A percentile compares a stretch with the other conserved stretches of the same genome.
These are phyloP conservation scores for Rhinichthys osculus DNA, from an alignment of 2,797 vertebrate genomes.

Conservation along the genomic window DNA sequence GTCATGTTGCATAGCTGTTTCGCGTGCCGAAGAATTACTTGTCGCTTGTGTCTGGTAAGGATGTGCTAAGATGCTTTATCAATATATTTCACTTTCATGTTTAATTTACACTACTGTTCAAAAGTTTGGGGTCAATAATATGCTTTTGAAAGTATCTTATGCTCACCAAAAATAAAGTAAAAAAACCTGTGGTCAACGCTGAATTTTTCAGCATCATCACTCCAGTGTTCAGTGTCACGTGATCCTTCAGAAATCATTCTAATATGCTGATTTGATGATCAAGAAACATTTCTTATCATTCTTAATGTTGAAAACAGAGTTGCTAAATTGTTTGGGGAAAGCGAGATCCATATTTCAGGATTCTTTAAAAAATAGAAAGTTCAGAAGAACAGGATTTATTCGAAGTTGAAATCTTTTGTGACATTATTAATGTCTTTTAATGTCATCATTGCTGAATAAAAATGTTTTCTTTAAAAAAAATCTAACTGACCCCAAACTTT, in stretches of 20 bases:
- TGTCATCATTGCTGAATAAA: background rate
- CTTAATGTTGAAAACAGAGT: background rate
- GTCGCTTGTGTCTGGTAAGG: background rate
- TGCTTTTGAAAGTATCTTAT: background rate
- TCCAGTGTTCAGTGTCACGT: background rate
- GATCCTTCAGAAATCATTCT: background rate
- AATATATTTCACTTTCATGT: slow-evolving; percentile 11
- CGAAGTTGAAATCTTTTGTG: background rate
- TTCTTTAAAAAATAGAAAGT: background rate
- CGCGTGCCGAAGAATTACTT: background rate
- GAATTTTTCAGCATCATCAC: background rate
- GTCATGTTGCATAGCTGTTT: background rate
- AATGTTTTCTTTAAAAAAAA: background rate
- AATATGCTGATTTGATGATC: background rate
- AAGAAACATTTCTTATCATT: background rate
- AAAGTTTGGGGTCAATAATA: background rate
- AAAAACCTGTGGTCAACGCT: no score
- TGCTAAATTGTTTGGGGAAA: background rate
- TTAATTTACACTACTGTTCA: slow-evolving; percentile 14
- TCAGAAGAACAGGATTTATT: background rate
- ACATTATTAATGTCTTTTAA: background rate
- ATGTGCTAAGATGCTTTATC: background rate
- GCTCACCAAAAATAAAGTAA: background rate
- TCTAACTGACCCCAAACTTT: background rate
- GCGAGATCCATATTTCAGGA: background rate